phyloP scores from a whole-genome alignment of 37 sponge, comb jelly and placozoan species.

The Crambe crambe region DNA sequence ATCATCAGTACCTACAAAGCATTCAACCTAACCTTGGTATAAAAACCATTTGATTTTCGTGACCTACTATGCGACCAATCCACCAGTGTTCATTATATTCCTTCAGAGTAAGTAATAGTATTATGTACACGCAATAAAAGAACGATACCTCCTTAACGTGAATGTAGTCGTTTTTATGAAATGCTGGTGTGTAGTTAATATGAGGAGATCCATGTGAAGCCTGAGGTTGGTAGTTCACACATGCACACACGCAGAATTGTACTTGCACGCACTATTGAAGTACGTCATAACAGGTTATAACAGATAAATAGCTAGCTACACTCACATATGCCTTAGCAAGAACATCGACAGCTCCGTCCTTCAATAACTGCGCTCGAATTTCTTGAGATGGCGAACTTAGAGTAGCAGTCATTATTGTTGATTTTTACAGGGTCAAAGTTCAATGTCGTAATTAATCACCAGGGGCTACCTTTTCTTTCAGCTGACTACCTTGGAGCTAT shows the following conservation, averaged over 20 bases:
- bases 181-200: constrained; percentile 5
- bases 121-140: neutral
- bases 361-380: neutral
- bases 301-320: neutral
- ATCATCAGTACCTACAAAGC: neutral
- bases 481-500: too few species aligned
- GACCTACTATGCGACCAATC: constrained; percentile 52
- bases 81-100: constrained; percentile 43
- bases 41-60: constrained; percentile 19
- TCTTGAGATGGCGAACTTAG: neutral
- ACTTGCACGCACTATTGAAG: constrained; percentile 4
- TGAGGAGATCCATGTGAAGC: constrained; percentile 11
- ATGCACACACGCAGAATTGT: neutral
- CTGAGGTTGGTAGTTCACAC: constrained; percentile 9
- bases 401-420: too few species aligned
- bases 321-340: constrained; percentile 6
- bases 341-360: neutral
- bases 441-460: too few species aligned
- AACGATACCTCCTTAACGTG: constrained; percentile 29
- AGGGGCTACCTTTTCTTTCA: too few species aligned
- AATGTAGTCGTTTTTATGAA: constrained; percentile 30
- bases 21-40: constrained; percentile 33
- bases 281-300: neutral
- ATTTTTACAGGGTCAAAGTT: too few species aligned
- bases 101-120: neutral